A percentile compares a stretch with the other conserved stretches of the same genome.
phyloP scores from a whole-genome alignment of 1,140 invertebrate species.

The Drepana arcuata region DNA sequence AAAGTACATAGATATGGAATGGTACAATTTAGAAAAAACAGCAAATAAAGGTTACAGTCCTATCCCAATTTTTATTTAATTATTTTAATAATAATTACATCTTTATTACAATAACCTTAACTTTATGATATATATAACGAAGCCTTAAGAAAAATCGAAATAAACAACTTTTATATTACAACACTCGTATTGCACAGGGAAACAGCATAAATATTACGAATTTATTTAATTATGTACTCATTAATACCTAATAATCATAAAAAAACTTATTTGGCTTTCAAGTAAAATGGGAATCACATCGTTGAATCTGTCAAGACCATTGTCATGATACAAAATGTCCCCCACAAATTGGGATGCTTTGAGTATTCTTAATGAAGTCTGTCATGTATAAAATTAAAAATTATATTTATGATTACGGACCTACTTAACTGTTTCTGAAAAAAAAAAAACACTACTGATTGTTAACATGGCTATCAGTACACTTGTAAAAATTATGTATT shows the following conservation, averaged over 20 bases:
- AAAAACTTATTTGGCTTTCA: constrained; percentile 26
- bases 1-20: constrained; percentile 27
- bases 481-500: too few species aligned
- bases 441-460: too few species aligned
- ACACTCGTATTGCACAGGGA: constrained; percentile 63
- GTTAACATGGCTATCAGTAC: too few species aligned
- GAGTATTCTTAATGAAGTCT: too few species aligned
- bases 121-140: constrained; percentile 55
- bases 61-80: constrained; percentile 45
- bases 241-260: too few species aligned
- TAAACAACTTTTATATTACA: constrained; percentile 44
- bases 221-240: too few species aligned
- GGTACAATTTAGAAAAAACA: constrained; percentile 43
- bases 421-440: too few species aligned
- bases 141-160: constrained; percentile 47
- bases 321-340: too few species aligned
- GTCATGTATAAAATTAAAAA: too few species aligned
- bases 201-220: constrained; percentile 53
- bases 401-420: too few species aligned
- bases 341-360: constrained; percentile 28
- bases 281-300: too few species aligned
- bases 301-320: too few species aligned
- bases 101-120: constrained; percentile 59
- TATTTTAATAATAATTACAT: constrained; percentile 64
- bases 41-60: constrained; percentile 55